phyloP scores from a whole-genome alignment of 1,140 invertebrate genomes.

The Lysiphlebus fabarum region DNA sequence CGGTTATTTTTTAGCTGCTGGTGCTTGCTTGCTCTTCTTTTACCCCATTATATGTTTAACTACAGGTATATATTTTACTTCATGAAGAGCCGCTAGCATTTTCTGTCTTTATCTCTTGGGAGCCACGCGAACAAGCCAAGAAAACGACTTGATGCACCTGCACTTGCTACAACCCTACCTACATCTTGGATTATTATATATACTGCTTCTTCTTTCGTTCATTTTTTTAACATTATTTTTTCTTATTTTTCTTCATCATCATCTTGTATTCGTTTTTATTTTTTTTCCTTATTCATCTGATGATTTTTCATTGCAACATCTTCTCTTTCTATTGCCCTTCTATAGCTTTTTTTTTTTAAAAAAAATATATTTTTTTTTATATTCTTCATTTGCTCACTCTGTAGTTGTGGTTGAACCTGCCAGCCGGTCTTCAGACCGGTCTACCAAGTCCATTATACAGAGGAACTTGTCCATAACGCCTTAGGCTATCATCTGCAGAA shows the following conservation, averaged over 20 bases:
- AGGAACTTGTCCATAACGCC: conserved; percentile 47
- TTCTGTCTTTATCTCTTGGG: conserved; percentile 31
- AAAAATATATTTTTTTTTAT: conserved; percentile 22
- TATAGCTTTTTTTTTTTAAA: too few species aligned
- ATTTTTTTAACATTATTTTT: conserved; percentile 8
- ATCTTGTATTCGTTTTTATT: conserved; percentile 13
- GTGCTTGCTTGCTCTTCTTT: too few species aligned
- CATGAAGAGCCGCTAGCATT: neutral
- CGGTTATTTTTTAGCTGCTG: too few species aligned
- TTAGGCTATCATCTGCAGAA: conserved; percentile 50
- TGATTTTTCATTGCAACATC: conserved; percentile 1
- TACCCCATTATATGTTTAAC: too few species aligned
- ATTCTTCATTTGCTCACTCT: conserved; percentile 20
- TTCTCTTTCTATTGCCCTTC: conserved; percentile 7
- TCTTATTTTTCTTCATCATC: conserved; percentile 8
- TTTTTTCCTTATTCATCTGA: conserved; percentile 1
- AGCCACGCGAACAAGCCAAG: conserved; percentile 48
- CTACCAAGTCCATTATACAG: conserved; percentile 34
- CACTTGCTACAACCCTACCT: conserved; percentile 24
- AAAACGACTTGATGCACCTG: conserved; percentile 36
- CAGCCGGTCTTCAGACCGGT: conserved; percentile 24
- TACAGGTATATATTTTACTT: too few species aligned
- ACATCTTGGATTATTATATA: conserved; percentile 1
- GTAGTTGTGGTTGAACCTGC: conserved; percentile 9
- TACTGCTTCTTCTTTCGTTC: neutral